Conservation (phyloP, 1,140 invertebrate genomes). For the Papilio dardanus region DNA sequence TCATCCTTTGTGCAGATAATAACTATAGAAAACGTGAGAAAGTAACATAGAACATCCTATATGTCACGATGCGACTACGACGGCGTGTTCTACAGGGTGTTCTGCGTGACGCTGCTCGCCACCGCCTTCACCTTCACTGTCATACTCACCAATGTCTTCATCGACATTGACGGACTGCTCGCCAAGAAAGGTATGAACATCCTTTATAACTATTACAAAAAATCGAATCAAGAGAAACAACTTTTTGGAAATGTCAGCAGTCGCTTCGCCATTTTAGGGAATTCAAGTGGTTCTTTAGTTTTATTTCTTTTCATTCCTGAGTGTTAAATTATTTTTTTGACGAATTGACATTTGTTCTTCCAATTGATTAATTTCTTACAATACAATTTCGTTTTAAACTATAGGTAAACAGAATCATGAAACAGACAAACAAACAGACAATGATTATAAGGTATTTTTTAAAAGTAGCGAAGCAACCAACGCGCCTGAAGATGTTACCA, state of each 20-base stretch:
- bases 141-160: conserved; percentile 68
- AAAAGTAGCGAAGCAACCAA: background rate
- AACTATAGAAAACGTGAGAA: background rate
- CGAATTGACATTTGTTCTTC: background rate
- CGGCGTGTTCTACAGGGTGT: conserved; percentile 64
- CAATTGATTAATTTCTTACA: background rate
- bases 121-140: conserved; percentile 63
- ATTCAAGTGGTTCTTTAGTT: no score
- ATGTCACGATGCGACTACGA: conserved; percentile 68
- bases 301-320: no score
- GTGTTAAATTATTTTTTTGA: no score
- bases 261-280: background rate
- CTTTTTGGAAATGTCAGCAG: background rate
- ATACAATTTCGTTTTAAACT: background rate
- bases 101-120: conserved; percentile 59
- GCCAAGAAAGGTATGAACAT: conserved; percentile 47
- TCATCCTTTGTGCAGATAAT: background rate
- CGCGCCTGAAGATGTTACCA: background rate
- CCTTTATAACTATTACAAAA: background rate
- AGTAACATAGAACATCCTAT: conserved; percentile 14
- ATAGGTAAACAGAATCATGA: conserved; percentile 17
- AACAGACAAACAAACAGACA: background rate
- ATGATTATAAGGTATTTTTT: background rate
- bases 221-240: background rate
- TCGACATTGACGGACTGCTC: conserved; percentile 67